phyloP scores from a whole-genome alignment of 1,140 invertebrate genomes.

The Listronotus bonariensis region DNA sequence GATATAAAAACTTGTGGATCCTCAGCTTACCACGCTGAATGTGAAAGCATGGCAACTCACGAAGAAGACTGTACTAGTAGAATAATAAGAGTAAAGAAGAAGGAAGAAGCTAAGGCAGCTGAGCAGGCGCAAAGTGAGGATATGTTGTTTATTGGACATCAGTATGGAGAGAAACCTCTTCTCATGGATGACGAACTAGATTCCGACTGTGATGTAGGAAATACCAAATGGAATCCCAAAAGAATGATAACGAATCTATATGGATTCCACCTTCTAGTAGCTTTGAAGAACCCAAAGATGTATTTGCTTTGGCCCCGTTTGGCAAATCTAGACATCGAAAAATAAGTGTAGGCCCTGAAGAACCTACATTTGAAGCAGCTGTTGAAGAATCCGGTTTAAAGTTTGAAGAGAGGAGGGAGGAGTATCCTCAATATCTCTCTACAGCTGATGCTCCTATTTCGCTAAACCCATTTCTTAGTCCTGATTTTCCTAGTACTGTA shows the following conservation, averaged over 20 bases:
- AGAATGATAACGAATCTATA: conserved; percentile 39
- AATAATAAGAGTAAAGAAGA: conserved; percentile 50
- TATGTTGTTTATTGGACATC: conserved; percentile 70
- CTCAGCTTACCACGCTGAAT: conserved; percentile 73
- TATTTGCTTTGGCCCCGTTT: conserved; percentile 78
- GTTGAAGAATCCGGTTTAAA: not conserved
- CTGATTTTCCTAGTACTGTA: conserved; percentile 35
- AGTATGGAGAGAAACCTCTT: conserved; percentile 78
- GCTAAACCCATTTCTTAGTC: conserved; percentile 44
- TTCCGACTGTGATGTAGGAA: conserved; percentile 61
- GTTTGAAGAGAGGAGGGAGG: not conserved
- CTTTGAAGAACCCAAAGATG: conserved; percentile 61
- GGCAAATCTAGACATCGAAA: conserved; percentile 58
- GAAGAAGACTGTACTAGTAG: conserved; percentile 63
- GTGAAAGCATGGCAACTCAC: conserved; percentile 69
- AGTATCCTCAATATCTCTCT: not conserved
- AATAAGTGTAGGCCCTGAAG: not conserved
- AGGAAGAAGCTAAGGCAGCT: conserved; percentile 50
- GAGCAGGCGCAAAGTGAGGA: conserved; percentile 53
- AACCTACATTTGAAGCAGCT: not conserved
- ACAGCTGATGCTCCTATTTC: conserved; percentile 12
- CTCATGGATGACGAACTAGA: conserved; percentile 80
- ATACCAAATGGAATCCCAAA: conserved; percentile 52
- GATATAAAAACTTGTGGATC: conserved; percentile 70
- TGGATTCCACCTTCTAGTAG: conserved; percentile 51